Conservation (phyloP, 2,113 vertebrate genomes). For the Protobothrops flavoviridis region DNA sequence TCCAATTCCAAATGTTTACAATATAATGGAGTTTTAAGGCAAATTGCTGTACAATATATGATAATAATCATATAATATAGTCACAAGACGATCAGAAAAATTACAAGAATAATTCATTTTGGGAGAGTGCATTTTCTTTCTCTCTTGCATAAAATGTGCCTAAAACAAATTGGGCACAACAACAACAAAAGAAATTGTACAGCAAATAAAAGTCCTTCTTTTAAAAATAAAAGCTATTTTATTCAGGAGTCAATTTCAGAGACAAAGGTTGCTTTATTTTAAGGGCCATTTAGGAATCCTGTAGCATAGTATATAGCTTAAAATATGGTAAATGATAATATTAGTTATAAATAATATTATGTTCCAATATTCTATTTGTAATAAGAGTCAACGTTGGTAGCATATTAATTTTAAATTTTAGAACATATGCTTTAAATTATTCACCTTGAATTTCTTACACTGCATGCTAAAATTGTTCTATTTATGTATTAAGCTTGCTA, state of each 20-base stretch:
- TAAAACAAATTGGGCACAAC: background rate
- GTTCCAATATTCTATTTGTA: background rate
- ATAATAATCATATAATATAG: background rate
- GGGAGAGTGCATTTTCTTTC: background rate
- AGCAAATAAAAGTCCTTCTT: background rate
- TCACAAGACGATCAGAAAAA: background rate
- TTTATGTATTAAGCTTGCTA: background rate
- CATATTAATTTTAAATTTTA: constrained; percentile 6
- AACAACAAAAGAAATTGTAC: background rate
- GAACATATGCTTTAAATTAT: background rate
- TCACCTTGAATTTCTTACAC: background rate
- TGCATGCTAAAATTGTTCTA: background rate
- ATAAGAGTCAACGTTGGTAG: background rate
- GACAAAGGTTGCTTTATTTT: background rate
- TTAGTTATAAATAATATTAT: background rate
- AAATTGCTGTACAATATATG: background rate
- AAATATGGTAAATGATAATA: background rate
- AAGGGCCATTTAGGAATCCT: background rate
- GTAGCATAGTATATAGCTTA: background rate
- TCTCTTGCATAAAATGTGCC: background rate
- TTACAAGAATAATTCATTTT: background rate
- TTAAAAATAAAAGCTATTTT: background rate
- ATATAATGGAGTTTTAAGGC: background rate
- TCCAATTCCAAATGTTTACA: background rate
- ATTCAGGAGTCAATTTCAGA: background rate